Evolutionary conservation across 2,888 invertebrate genomes (phyloP), one percentile per base, ranked within the genome.

Genomic region (Tyria jacobaeae): DNA sequence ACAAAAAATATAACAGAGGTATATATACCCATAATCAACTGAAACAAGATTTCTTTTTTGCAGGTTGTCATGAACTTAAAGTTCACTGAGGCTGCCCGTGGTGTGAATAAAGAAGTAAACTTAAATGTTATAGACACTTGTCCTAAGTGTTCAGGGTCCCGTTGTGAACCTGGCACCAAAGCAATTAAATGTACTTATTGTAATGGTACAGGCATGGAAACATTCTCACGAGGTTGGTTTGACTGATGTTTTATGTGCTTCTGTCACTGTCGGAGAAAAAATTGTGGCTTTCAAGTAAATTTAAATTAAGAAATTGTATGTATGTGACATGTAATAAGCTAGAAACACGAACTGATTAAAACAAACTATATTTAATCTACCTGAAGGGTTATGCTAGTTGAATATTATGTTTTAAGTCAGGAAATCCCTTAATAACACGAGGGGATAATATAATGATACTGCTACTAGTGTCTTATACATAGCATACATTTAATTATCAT

Each of bases 131-230:
- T 99, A 10, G 99, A 99, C 84, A 97, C 96, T 0, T 99, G 99
- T 86, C 96, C 96, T 0, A 98, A 97, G 86, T 99, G 99, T 86
- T 86, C 89, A 48, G 99, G 99, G 0, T 93, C 95, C 2, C 96
- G 97, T 63, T 97, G 97, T 83, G 99, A 99, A 84, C 96, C 96
- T 0, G 99, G 99, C n/a, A 97, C 98, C 0, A 98, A 97, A 84
- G 96, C 99, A 9, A 95, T 96, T 3, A 96, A 96, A 66, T 99
- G 99, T 86, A 96, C 96, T 3, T 97, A 97, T 83, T 99, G 99
- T 87, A 98, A 99, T 91, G 99, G 99, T 10, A 97, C 98, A 3
- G 99, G 99, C 61, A 98, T 99, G 97, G 98, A 98, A 90, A 97
- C 98, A 12, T 96, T 98, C 72, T 96, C 96, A 21, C 96, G 97